Evolutionary conservation across 2,797 vertebrate species (phyloP).

Genomic region (Paramormyrops hopkinsi): DNA sequence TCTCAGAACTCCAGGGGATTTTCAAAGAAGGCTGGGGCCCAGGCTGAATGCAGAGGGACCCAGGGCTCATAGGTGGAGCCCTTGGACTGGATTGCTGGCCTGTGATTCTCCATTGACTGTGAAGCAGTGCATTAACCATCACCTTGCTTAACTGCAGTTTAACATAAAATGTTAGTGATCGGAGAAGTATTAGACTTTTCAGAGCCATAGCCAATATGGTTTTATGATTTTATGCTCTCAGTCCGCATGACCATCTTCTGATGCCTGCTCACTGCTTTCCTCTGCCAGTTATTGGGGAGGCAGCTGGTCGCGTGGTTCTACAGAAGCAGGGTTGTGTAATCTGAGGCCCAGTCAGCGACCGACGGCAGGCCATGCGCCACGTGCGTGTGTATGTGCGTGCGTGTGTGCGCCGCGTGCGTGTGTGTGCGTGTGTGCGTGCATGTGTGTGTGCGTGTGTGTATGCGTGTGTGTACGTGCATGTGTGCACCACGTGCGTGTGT

Average conservation of each 20-base stretch:
- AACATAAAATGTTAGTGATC: background rate
- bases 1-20: background rate
- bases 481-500: too few relatives aligned
- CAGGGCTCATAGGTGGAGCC: background rate
- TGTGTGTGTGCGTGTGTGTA: too few relatives aligned
- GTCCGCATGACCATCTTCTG: background rate
- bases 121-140: background rate
- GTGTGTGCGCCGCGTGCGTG: too few relatives aligned
- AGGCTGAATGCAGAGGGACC: background rate
- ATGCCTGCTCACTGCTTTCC: background rate
- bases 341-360: background rate
- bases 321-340: background rate
- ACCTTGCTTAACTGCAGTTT: background rate
- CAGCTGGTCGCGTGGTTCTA: background rate
- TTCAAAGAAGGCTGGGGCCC: background rate
- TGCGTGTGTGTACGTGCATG: too few relatives aligned
- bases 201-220: background rate
- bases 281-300: background rate
- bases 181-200: background rate
- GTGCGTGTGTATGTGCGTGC: background rate
- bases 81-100: background rate
- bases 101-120: background rate
- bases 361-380: background rate
- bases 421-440: too few relatives aligned
- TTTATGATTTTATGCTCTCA: background rate